Base-by-base conservation (phyloP, 2,888 invertebrate species). In the Chrysotoxum bicinctum region DNA sequence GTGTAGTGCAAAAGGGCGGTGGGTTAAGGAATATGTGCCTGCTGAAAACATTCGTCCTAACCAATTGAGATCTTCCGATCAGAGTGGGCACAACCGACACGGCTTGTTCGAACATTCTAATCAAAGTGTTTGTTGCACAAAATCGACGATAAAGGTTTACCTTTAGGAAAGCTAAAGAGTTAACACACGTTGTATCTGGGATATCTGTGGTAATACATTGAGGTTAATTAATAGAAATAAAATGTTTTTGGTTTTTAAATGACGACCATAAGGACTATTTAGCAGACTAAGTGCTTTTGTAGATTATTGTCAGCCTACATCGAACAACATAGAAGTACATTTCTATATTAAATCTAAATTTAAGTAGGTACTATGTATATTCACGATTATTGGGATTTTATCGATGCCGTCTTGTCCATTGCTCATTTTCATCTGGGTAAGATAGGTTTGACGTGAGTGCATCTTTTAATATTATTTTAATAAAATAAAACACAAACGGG, bases 51-150 rank as follows among this genome's bases (percentile, higher is more conserved):
- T 79, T 70, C 32, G 54, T 58, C 60, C 66, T 40, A 35, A 72
- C 75, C 84, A 84, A 84, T 84, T 80, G 84, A 79, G 84, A 84
- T 79, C 66, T 79, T 84, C 32, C 26, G 54, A 75, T 75, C 72
- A 30, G 79, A 78, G 83, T 80, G 84, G 79, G 84, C 80, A 54
- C 72, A 43, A n/a, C 58, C 56, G 52, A 80, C 84, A 76, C 60
- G 43, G 52, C 50, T 75, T 84, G 70, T 58, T 79, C 79, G 79
- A 79, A 75, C 79, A 80, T 80, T 79, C 84, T 80, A 75, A 84
- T 84, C 66, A 68, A 75, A 75, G 54, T 35, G 64, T 54, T 64
- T 69, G 37, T 35, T 26, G 30, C 40, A 45, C 43, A 14, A 35
- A 58, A 35, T 58, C 37, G 35, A 21, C 50, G 14, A 50, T 37